Evolutionary conservation across 1,140 invertebrate species (phyloP).

Genomic region (Drosophila ogumai): DNA sequence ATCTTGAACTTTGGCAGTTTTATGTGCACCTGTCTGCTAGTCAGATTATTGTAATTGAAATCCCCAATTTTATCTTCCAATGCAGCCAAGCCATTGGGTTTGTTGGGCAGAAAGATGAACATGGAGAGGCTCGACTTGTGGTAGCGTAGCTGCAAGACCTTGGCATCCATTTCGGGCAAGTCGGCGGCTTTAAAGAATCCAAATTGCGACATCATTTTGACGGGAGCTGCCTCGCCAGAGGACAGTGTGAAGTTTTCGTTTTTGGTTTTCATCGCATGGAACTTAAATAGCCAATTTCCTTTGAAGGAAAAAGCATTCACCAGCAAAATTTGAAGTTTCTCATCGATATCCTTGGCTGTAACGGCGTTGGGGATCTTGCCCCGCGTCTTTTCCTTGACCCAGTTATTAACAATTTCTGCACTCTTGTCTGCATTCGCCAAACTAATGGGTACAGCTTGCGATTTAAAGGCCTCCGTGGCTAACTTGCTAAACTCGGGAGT

Average conservation of each 20-base stretch:
- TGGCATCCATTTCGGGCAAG: not conserved
- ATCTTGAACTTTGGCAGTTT: conserved; percentile 3
- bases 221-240: not conserved
- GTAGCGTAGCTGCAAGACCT: not conserved
- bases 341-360: not conserved
- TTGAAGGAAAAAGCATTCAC: not conserved
- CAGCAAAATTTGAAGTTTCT: not conserved
- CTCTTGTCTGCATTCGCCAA: not conserved
- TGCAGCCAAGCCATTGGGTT: not conserved
- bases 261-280: not conserved
- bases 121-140: not conserved
- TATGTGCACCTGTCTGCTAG: not conserved
- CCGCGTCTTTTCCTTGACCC: not conserved
- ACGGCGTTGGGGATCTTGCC: not conserved
- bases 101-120: not conserved
- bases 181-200: not conserved
- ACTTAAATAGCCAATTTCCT: not conserved
- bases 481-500: not conserved
- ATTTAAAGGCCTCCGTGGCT: not conserved
- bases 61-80: not conserved
- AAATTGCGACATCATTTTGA: not conserved
- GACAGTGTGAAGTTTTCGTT: not conserved
- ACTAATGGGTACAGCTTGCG: not conserved
- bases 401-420: not conserved
- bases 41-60: not conserved